A percentile compares a stretch with the other conserved stretches of the same genome.
phyloP scores from a whole-genome alignment of 2,888 invertebrate species.

The Amiota minor region DNA sequence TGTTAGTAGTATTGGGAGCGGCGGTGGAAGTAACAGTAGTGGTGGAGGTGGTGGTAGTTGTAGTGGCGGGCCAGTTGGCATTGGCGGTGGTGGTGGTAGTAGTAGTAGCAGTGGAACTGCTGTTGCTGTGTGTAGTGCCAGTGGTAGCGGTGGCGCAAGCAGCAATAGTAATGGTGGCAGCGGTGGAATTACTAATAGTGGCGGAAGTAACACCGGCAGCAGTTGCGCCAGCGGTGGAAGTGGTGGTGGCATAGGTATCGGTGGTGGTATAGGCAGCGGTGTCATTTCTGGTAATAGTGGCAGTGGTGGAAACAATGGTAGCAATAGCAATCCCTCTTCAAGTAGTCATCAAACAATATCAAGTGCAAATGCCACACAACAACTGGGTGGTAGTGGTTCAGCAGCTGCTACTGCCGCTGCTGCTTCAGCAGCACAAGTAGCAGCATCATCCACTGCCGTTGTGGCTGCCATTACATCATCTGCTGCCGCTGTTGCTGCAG shows the following conservation, averaged over 20 bases:
- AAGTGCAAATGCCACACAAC: slow-evolving; percentile 46
- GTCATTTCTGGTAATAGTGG: slow-evolving; percentile 5
- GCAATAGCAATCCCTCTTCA: slow-evolving; percentile 43
- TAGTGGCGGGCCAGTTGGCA: background rate
- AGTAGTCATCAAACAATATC: slow-evolving; percentile 41
- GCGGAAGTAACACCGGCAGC: slow-evolving; percentile 43
- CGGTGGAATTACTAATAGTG: slow-evolving; percentile 27
- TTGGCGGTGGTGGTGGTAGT: slow-evolving; percentile 38
- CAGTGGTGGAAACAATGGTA: slow-evolving; percentile 36
- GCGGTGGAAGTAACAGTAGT: background rate
- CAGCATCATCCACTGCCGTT: slow-evolving; percentile 49
- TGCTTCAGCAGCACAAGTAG: slow-evolving; percentile 45
- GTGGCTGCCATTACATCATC: slow-evolving; percentile 41
- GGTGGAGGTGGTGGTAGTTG: background rate
- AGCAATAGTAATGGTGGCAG: slow-evolving; percentile 43
- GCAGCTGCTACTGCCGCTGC: slow-evolving; percentile 47
- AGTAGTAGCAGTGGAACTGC: slow-evolving; percentile 49
- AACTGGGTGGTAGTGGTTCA: slow-evolving; percentile 38
- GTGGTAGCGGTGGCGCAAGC: slow-evolving; percentile 61
- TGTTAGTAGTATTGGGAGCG: background rate
- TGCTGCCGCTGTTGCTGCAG: slow-evolving; percentile 49
- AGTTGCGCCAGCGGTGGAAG: slow-evolving; percentile 40
- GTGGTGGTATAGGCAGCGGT: slow-evolving; percentile 37
- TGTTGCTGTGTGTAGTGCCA: slow-evolving; percentile 57
- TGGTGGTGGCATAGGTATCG: slow-evolving; percentile 43